These are phyloP conservation scores for Periplaneta americana DNA, from an alignment of 1,140 invertebrate species.

Conservation along the genomic window DNA sequence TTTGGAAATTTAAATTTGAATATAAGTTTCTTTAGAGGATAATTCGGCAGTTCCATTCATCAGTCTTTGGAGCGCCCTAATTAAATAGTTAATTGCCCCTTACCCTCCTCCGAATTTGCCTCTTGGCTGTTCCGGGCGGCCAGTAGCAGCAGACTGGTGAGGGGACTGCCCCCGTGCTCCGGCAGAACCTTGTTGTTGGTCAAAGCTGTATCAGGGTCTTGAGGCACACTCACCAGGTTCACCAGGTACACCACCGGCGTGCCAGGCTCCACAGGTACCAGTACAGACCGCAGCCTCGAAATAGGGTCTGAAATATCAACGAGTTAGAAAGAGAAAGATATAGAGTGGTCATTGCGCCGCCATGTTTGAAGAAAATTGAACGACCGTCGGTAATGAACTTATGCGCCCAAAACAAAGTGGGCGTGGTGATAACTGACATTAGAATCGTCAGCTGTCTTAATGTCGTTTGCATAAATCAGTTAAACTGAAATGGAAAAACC, in stretches of 20 bases:
- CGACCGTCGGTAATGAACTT: too few species aligned
- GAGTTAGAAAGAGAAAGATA: too few species aligned
- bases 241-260: neutral
- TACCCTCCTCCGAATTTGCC: neutral
- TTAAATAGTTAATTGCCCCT: too few species aligned
- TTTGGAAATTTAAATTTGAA: too few species aligned
- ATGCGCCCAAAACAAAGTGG: too few species aligned
- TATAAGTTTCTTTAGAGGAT: too few species aligned
- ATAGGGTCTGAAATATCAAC: neutral
- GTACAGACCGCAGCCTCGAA: neutral
- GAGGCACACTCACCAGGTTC: neutral
- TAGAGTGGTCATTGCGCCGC: too few species aligned
- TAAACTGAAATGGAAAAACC: too few species aligned
- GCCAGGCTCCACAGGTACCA: neutral
- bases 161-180: neutral
- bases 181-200: neutral
- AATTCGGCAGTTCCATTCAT: neutral
- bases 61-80: neutral
- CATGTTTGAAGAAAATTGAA: too few species aligned
- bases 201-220: neutral
- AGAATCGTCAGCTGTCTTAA: too few species aligned
- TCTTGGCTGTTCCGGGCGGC: neutral
- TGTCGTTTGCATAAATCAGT: too few species aligned
- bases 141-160: neutral
- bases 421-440: too few species aligned